phyloP scores from a whole-genome alignment of 2,888 invertebrate species.

The Chrysotoxum bicinctum region DNA sequence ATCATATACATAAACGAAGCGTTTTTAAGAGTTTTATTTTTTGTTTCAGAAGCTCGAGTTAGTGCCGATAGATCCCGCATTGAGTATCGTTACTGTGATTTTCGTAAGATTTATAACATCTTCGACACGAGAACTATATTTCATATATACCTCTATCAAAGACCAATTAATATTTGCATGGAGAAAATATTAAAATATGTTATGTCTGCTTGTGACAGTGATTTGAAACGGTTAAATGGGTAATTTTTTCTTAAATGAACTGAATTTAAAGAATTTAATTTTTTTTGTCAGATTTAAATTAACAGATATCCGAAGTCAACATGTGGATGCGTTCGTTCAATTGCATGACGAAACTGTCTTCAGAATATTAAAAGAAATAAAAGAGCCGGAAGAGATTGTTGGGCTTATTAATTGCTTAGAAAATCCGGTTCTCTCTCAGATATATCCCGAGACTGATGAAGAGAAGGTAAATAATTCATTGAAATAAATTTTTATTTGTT shows the following conservation, averaged over 20 bases:
- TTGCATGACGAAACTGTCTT: slow-evolving; percentile 53
- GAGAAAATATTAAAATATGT: slow-evolving; percentile 33
- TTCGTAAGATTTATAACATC: slow-evolving; percentile 81
- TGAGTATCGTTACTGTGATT: slow-evolving; percentile 82
- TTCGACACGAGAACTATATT: slow-evolving; percentile 82
- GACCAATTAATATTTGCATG: slow-evolving; percentile 21
- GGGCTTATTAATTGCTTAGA: slow-evolving; percentile 38
- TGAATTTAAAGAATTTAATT: neutral
- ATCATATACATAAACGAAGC: neutral
- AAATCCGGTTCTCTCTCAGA: neutral
- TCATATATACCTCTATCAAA: slow-evolving; percentile 82
- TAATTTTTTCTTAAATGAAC: neutral
- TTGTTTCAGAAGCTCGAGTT: slow-evolving; percentile 75
- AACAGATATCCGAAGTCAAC: slow-evolving; percentile 37
- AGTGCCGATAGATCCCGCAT: slow-evolving; percentile 77
- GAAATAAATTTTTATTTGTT: too few species aligned
- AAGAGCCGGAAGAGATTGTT: slow-evolving; percentile 4
- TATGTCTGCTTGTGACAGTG: neutral
- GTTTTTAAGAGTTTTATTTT: neutral
- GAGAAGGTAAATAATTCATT: slow-evolving; percentile 29
- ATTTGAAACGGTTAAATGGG: slow-evolving; percentile 36
- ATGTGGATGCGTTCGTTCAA: slow-evolving; percentile 33
- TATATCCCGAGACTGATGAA: slow-evolving; percentile 8
- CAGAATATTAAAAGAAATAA: slow-evolving; percentile 1
- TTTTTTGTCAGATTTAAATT: slow-evolving; percentile 38